Evolutionary conservation across 2,797 vertebrate genomes (phyloP).

Genomic region (Pygocentrus nattereri): DNA sequence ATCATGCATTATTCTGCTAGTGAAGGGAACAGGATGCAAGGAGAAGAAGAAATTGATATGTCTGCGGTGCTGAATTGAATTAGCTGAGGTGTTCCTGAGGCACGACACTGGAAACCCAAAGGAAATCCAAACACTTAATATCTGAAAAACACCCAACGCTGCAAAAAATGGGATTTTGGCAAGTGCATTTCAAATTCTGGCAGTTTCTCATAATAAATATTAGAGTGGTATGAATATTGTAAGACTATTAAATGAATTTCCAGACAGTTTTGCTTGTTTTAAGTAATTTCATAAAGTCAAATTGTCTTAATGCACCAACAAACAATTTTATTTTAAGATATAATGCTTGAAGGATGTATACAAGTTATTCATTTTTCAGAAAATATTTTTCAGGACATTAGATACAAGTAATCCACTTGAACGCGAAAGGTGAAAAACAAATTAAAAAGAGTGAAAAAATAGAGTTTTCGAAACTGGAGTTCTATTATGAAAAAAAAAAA

Average conservation of each 20-base stretch:
- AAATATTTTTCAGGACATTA: no score
- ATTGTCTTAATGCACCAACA: no score
- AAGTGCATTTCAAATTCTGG: neutral
- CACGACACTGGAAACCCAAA: slow-evolving; percentile 1
- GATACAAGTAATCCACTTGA: no score
- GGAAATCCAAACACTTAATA: slow-evolving; percentile 36
- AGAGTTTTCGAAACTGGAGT: no score
- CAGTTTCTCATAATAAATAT: neutral
- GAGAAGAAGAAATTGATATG: slow-evolving; percentile 21
- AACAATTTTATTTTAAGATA: no score
- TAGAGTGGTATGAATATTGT: neutral
- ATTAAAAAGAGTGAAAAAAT: no score
- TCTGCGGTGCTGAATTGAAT: slow-evolving; percentile 37
- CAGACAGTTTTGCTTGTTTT: neutral
- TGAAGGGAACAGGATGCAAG: neutral
- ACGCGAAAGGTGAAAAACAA: no score
- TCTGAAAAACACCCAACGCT: neutral
- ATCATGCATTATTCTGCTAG: neutral
- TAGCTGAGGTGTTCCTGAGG: slow-evolving; percentile 14
- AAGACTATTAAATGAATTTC: neutral
- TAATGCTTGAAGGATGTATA: no score
- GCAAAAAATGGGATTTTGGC: neutral
- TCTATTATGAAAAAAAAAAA: no score
- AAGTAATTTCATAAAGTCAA: neutral
- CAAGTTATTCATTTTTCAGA: no score